A percentile compares a stretch with the other conserved stretches of the same genome.
These are phyloP conservation scores for Pterocles gutturalis DNA, from an alignment of 2,113 vertebrate genomes.

Conservation along the genomic window DNA sequence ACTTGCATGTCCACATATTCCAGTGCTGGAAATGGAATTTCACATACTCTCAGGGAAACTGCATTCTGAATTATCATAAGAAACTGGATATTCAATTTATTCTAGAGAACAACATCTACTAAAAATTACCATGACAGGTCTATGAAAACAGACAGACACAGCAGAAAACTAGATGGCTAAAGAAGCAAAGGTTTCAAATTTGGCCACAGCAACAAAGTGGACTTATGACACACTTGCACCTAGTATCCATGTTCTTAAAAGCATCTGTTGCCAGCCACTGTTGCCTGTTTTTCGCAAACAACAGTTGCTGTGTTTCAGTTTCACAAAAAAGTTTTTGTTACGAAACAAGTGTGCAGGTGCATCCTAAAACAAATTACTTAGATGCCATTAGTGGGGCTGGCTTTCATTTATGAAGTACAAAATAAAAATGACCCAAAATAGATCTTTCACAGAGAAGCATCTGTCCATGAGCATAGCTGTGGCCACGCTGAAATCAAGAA, in stretches of 20 bases:
- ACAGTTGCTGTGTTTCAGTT: constrained; percentile 26
- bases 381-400: not conserved
- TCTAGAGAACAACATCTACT: not conserved
- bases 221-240: not conserved
- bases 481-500: not conserved
- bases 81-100: not conserved
- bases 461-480: not conserved
- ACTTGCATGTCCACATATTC: not conserved
- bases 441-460: not conserved
- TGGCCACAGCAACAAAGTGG: not conserved
- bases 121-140: not conserved
- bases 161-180: not conserved
- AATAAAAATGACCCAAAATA: constrained; percentile 6
- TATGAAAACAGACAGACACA: not conserved
- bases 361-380: constrained; percentile 7
- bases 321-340: constrained; percentile 24
- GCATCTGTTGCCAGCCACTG: not conserved
- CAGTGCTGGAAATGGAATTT: not conserved
- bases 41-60: not conserved
- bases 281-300: not conserved
- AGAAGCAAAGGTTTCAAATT: not conserved
- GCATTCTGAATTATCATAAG: not conserved
- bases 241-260: not conserved
- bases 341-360: constrained; percentile 26
- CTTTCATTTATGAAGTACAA: constrained; percentile 34